Conservation (phyloP, 2,113 vertebrate genomes). For the Nettapus auritus region DNA sequence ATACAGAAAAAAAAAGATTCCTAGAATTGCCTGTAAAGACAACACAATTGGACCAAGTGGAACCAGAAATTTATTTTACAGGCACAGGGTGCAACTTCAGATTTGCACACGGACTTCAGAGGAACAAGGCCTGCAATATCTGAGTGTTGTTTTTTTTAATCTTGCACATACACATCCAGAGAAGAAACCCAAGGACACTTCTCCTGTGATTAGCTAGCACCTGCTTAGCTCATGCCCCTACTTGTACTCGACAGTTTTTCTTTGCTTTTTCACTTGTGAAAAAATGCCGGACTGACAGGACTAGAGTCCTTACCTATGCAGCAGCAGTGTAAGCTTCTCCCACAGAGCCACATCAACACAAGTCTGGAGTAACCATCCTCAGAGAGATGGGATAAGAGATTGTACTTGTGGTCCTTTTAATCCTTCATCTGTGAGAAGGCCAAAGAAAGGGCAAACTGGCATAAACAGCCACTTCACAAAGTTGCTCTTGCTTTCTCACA, state of each 20-base stretch:
- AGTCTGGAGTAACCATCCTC: not conserved
- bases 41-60: not conserved
- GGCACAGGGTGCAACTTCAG: not conserved
- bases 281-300: not conserved
- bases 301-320: not conserved
- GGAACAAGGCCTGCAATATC: not conserved
- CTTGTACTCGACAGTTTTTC: not conserved
- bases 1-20: accelerated
- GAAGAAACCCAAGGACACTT: not conserved
- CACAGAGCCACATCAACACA: not conserved
- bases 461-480: not conserved
- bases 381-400: not conserved
- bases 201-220: not conserved
- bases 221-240: not conserved
- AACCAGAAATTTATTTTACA: not conserved
- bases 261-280: not conserved
- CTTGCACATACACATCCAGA: not conserved
- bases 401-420: not conserved
- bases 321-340: not conserved
- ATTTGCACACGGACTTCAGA: not conserved
- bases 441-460: conserved; percentile 14
- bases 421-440: conserved; percentile 8
- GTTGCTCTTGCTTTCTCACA: not conserved
- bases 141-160: not conserved
- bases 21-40: not conserved